Conservation (phyloP, 2,888 invertebrate species). For the Lithophane ornitopus region DNA sequence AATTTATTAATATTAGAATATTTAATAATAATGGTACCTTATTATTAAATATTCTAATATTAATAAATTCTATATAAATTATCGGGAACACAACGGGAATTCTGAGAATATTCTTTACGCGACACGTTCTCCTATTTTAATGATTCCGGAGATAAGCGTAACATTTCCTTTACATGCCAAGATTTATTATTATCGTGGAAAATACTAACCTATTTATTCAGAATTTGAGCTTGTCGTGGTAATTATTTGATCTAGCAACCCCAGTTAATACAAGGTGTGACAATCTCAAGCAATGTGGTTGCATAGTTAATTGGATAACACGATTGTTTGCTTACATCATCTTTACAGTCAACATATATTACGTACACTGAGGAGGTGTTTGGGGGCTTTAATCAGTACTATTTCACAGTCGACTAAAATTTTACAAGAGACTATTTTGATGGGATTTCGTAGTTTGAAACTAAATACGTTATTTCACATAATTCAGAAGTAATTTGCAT, state of each 20-base stretch:
- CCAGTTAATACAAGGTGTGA: conserved; percentile 42
- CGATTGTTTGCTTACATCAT: conserved; percentile 67
- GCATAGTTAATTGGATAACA: conserved; percentile 74
- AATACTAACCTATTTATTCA: conserved; percentile 1
- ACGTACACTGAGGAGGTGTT: conserved; percentile 1
- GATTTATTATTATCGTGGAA: background rate
- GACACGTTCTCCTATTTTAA: background rate
- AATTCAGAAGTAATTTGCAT: conserved; percentile 53
- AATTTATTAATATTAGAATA: background rate
- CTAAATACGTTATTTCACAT: conserved; percentile 46
- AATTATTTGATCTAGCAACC: conserved; percentile 42
- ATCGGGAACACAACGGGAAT: background rate
- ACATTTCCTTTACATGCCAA: background rate
- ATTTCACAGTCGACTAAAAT: conserved; percentile 35
- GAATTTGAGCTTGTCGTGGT: background rate
- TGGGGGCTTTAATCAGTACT: conserved; percentile 38
- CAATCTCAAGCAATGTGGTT: conserved; percentile 63
- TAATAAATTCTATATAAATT: too few species aligned
- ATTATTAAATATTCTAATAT: too few species aligned
- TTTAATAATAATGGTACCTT: background rate
- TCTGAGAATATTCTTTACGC: background rate
- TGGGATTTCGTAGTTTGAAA: conserved; percentile 36
- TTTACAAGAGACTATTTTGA: conserved; percentile 36
- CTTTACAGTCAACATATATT: conserved; percentile 46
- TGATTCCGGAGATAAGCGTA: background rate